Conservation (phyloP, 1,140 invertebrate species). For the Danaus melanippus region DNA sequence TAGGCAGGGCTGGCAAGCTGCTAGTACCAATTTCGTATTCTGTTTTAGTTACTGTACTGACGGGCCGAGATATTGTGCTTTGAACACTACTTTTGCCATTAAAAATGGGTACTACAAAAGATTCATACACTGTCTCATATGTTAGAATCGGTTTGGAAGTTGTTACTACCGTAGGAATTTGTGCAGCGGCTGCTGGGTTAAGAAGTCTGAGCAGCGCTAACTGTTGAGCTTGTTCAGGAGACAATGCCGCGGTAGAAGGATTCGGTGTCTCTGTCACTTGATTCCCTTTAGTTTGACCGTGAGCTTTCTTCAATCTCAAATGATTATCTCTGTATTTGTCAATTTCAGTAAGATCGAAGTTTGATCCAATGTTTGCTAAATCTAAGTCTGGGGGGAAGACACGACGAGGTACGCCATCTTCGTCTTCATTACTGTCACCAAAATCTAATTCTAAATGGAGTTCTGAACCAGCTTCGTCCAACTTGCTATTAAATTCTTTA, state of each 20-base stretch:
- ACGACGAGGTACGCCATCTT: conserved; percentile 75
- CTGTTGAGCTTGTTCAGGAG: conserved; percentile 82
- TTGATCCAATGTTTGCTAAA: conserved; percentile 77
- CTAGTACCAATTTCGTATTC: conserved; percentile 83
- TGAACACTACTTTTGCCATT: conserved; percentile 81
- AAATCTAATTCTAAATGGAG: conserved; percentile 88
- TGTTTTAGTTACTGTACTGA: conserved; percentile 82
- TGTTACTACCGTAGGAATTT: conserved; percentile 79
- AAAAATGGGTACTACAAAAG: conserved; percentile 84
- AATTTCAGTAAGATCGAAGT: conserved; percentile 79
- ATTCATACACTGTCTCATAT: conserved; percentile 85
- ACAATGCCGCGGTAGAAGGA: conserved; percentile 70
- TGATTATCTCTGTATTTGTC: conserved; percentile 75
- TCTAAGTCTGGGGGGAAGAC: conserved; percentile 77
- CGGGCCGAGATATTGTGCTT: conserved; percentile 82
- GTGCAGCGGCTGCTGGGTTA: conserved; percentile 77
- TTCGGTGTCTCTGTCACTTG: conserved; percentile 65
- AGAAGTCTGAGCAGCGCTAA: conserved; percentile 79
- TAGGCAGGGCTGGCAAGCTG: conserved; percentile 74
- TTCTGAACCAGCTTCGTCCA: conserved; percentile 91
- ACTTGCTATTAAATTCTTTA: conserved; percentile 88
- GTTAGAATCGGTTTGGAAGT: conserved; percentile 83
- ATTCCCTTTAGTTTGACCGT: conserved; percentile 68
- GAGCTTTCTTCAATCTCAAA: conserved; percentile 74
- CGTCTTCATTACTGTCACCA: conserved; percentile 84